A percentile compares a stretch with the other conserved stretches of the same genome.
These are phyloP conservation scores for Andrena camellia DNA, from an alignment of 2,888 invertebrate species.

Conservation along the genomic window DNA sequence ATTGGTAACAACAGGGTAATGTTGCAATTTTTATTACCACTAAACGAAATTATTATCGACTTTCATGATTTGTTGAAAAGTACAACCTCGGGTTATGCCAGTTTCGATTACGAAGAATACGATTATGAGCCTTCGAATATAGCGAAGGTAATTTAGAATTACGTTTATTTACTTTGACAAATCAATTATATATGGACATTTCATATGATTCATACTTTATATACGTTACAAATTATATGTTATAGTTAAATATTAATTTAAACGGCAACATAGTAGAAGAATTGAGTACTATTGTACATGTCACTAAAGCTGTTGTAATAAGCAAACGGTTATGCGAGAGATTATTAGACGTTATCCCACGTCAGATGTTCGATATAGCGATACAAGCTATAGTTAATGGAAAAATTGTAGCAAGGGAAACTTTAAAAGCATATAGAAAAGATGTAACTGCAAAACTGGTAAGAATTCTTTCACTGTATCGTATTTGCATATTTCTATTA, in stretches of 20 bases:
- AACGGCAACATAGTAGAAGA: slow-evolving; percentile 94
- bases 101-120: slow-evolving; percentile 96
- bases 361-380: slow-evolving; percentile 91
- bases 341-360: slow-evolving; percentile 94
- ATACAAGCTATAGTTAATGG: slow-evolving; percentile 94
- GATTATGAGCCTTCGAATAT: slow-evolving; percentile 93
- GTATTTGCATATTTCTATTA: background rate
- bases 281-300: slow-evolving; percentile 93
- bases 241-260: slow-evolving; percentile 90
- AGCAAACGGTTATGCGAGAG: slow-evolving; percentile 91
- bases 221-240: background rate
- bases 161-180: background rate
- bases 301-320: slow-evolving; percentile 88
- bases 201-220: background rate
- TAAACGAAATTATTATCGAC: slow-evolving; percentile 97
- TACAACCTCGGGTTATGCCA: slow-evolving; percentile 96
- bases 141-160: slow-evolving; percentile 88
- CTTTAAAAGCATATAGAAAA: slow-evolving; percentile 94
- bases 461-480: slow-evolving; percentile 80
- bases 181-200: slow-evolving; percentile 6
- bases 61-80: slow-evolving; percentile 97
- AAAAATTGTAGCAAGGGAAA: slow-evolving; percentile 94
- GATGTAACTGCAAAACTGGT: slow-evolving; percentile 98
- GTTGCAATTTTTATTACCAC: slow-evolving; percentile 93
- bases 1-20: slow-evolving; percentile 94